Evolutionary conservation across 2,888 invertebrate species (phyloP), one percentile per base, ranked within the genome.

Genomic region (Prosopocoilus inquinatus): DNA sequence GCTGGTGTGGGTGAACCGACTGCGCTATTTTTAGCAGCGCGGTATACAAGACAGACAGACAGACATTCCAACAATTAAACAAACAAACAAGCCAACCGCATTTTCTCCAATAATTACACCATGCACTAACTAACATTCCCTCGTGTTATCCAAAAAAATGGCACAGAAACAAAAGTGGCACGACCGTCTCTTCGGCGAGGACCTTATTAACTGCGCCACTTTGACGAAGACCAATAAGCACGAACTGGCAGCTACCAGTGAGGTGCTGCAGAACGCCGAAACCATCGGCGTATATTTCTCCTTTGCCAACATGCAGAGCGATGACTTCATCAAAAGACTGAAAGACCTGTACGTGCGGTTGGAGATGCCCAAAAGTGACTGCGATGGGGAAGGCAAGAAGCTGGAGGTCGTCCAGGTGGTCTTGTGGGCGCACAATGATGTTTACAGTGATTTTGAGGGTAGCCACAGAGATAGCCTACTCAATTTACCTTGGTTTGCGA

Each of bases 401-500:
- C 73, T 87, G 70, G 83, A 83, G 69, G 84, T 88, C 8, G 83
- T 87, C 47, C 86, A 88, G 70, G 85, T 87, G 63, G 86, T 87
- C 50, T 74, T 87, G 63, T 87, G 87, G 87, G 86, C 85, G 75
- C 74, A 86, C 79, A 80, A 80, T 58, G 79, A 80, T 65, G 86
- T 86, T 13, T 84, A 82, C 3, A 81, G 83, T 60, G 86, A 87
- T 70, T 81, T 85, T 55, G 86, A 87, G 58, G 81, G 83, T 1
- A 85, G 85, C 34, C 87, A 87, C 71, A 78, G 82, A 3, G 79
- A 80, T 59, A 84, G 83, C 67, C 74, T 87, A 66, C 78, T 82
- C 2, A 86, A 84, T 52, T 79, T 87, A 61, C 86, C 88, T 0
- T 89, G 88, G 88, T 82, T 84, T 58, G 88, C 88, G 9, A 82